A percentile compares a stretch with the other conserved stretches of the same genome.
Conservation (phyloP, 2,888 invertebrate species). For the Hemithea aestivaria region DNA sequence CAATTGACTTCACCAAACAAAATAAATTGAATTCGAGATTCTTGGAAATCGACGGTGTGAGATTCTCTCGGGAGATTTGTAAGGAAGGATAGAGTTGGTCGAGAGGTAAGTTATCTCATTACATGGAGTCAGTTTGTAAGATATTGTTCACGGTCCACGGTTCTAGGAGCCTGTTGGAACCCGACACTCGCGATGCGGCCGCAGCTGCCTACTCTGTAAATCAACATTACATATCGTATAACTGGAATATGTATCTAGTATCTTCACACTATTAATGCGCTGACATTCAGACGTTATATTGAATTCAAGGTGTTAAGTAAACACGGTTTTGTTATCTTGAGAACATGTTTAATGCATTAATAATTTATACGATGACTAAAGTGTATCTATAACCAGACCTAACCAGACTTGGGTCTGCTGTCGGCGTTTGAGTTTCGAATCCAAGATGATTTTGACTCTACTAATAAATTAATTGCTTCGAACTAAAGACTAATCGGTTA, state of each 20-base stretch:
- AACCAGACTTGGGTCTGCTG: too few species aligned
- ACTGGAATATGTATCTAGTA: constrained; percentile 5
- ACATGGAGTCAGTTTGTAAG: constrained; percentile 7
- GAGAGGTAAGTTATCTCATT: constrained; percentile 11
- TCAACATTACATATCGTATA: constrained; percentile 24
- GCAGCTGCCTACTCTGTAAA: constrained; percentile 32
- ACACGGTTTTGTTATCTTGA: neutral
- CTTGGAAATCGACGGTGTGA: constrained; percentile 4
- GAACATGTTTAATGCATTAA: neutral
- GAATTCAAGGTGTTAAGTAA: constrained; percentile 27
- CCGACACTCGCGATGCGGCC: constrained; percentile 24
- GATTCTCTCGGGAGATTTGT: constrained; percentile 8
- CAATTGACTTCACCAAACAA: constrained; percentile 10
- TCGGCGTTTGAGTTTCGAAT: too few species aligned
- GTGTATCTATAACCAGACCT: too few species aligned
- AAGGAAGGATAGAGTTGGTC: constrained; percentile 1
- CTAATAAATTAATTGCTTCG: too few species aligned
- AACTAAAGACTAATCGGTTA: too few species aligned
- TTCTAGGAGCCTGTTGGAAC: constrained; percentile 20
- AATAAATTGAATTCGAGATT: constrained; percentile 10
- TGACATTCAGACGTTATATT: constrained; percentile 31
- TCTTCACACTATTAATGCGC: constrained; percentile 11
- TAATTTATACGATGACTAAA: neutral
- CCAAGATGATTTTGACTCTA: too few species aligned
- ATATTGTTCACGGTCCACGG: constrained; percentile 6